These are phyloP conservation scores for Augiades crinisus DNA, from an alignment of 2,888 invertebrate species.

Conservation along the genomic window DNA sequence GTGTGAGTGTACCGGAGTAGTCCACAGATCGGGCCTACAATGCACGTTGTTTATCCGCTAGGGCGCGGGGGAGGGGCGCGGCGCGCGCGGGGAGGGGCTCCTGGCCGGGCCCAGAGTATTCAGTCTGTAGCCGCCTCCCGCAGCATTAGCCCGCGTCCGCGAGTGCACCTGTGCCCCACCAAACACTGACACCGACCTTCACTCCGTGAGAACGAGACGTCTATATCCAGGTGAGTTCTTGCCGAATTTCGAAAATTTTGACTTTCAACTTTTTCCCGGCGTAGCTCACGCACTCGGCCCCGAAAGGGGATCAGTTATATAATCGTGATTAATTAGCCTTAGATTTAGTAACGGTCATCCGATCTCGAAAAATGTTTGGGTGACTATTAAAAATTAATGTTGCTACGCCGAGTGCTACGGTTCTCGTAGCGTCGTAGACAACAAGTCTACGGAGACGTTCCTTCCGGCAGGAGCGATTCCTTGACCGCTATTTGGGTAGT, in stretches of 20 bases:
- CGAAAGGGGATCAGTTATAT: conserved; percentile 21
- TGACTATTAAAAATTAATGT: conserved; percentile 2
- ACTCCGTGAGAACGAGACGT: conserved; percentile 74
- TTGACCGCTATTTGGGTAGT: no score
- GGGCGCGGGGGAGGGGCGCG: conserved; percentile 53
- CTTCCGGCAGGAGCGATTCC: no score
- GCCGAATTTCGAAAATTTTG: conserved; percentile 37
- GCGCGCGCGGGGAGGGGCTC: conserved; percentile 48
- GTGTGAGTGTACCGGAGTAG: conserved; percentile 55
- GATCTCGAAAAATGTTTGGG: conserved; percentile 1
- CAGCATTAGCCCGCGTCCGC: conserved; percentile 56
- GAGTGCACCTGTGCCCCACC: conserved; percentile 57
- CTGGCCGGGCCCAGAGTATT: conserved; percentile 66
- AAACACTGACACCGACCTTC: conserved; percentile 68
- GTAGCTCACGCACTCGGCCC: conserved; percentile 12
- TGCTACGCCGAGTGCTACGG: conserved; percentile 26
- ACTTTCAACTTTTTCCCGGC: conserved; percentile 25
- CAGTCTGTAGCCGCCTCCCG: conserved; percentile 61
- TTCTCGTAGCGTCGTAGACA: conserved; percentile 35
- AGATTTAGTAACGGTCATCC: background rate
- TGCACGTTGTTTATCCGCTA: conserved; percentile 79
- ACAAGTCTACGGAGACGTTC: conserved; percentile 27
- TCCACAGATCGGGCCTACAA: conserved; percentile 74
- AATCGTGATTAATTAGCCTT: conserved; percentile 25
- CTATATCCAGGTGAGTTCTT: conserved; percentile 67